Percentiles rank a stretch among this genome's conserved stretches.
phyloP scores from a whole-genome alignment of 2,888 invertebrate genomes.

The Drosophila rellima region DNA sequence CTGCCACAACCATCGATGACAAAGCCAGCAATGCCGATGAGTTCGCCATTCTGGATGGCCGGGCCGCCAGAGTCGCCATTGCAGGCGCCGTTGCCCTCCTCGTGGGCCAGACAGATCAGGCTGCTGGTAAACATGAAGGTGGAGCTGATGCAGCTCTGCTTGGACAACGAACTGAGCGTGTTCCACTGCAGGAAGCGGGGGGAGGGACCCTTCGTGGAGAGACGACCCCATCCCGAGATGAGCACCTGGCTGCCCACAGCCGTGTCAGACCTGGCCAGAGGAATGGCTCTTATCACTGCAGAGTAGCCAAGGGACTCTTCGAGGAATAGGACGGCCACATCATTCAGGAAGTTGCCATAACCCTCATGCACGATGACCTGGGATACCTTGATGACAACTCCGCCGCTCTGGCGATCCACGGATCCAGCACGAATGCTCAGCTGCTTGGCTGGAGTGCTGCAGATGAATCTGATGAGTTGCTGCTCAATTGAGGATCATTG shows the following conservation, averaged over 20 bases:
- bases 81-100: constrained; percentile 12
- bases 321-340: constrained; percentile 8
- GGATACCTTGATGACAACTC: constrained; percentile 3
- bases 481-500: neutral
- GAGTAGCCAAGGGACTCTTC: constrained; percentile 6
- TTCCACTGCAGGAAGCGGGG: constrained; percentile 9
- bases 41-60: constrained; percentile 6
- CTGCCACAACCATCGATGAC: constrained; percentile 11
- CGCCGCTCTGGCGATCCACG: constrained; percentile 9
- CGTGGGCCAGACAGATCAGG: constrained; percentile 17
- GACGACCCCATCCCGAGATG: constrained; percentile 22
- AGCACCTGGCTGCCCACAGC: constrained; percentile 2
- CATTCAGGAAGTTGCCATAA: constrained; percentile 15
- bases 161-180: constrained; percentile 3
- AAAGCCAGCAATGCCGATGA: constrained; percentile 13
- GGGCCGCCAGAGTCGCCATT: constrained; percentile 17
- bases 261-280: constrained; percentile 3
- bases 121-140: constrained; percentile 15
- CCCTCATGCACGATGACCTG: constrained; percentile 16
- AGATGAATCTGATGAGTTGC: neutral
- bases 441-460: neutral
- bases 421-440: constrained; percentile 20
- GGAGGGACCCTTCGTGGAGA: neutral
- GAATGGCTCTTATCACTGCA: constrained; percentile 1
- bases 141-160: constrained; percentile 6